Base-by-base conservation (phyloP, 2,113 vertebrate species). In the Amazona guildingii region DNA sequence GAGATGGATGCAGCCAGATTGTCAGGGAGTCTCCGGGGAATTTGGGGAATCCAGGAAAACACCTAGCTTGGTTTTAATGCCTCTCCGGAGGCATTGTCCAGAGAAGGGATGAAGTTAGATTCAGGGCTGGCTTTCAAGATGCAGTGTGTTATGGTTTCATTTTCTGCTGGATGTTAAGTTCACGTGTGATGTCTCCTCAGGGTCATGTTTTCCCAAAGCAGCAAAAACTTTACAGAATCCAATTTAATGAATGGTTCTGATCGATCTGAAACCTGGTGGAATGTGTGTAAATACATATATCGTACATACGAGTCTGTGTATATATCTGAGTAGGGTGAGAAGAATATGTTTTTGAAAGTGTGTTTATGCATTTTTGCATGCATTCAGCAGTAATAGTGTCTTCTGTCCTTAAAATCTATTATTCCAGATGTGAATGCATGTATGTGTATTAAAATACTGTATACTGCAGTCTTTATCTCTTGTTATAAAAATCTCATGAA, bases 111-210 rank as follows among this genome's bases (percentile, higher is more conserved):
- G 90, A 86, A 78, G 80, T 82, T 76, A 89, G 74, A 55, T 68
- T 78, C 59, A 31, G 76, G 75, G 55, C 1, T 83, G 81, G 73
- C 83, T 90, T 92, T 92, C 86, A 95, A 95, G 91, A 91, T n/a
- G 62, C 88, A 84, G 51, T 2, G 0, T 35, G 27, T 87, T 79
- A 92, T 2, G 9, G 91, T 91, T 95, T 95, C 52, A 25, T 95
- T 96, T 95, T 97, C 89, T 79, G 69, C 77, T 87, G 80, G 86
- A 92, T 91, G 86, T 93, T 90, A 95, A 93, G 63, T 91, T 91
- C 86, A 73, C 2, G 4, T 3, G 4, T 79, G 91, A 49, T 91
- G 74, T 76, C 86, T 94, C 70, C 81, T 93, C 74, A 18, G 80
- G 86, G 88, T 88, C 88, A 7, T 82, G 92, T 94, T 91, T 86